These are phyloP conservation scores for Gymnodraco acuticeps DNA, from an alignment of 2,797 vertebrate species.

Conservation along the genomic window DNA sequence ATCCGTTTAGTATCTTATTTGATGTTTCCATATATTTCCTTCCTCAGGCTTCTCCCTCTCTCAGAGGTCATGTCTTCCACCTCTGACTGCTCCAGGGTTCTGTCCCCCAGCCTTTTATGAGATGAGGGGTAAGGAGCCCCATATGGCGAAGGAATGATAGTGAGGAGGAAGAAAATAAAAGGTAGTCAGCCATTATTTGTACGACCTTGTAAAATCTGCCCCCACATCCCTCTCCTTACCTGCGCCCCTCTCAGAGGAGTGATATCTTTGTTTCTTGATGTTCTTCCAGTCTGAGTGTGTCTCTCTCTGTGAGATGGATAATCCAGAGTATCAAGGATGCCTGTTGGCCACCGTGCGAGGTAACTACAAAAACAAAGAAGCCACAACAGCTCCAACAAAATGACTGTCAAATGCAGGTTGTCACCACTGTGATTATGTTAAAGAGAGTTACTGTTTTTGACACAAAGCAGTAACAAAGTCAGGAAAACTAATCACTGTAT, in stretches of 20 bases:
- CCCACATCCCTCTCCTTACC: slow-evolving; percentile 8
- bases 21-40: not conserved
- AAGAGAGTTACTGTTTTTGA: not conserved
- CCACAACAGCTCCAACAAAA: not conserved
- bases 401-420: not conserved
- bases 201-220: slow-evolving; percentile 62
- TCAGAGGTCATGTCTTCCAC: slow-evolving; percentile 52
- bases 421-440: not conserved
- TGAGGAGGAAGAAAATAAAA: slow-evolving; percentile 20
- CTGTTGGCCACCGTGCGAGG: not conserved
- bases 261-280: slow-evolving; percentile 76
- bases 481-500: not conserved
- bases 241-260: slow-evolving; percentile 54
- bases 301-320: slow-evolving; percentile 60
- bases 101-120: slow-evolving; percentile 53
- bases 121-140: slow-evolving; percentile 22
- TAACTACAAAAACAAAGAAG: not conserved
- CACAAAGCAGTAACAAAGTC: not conserved
- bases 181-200: slow-evolving; percentile 38
- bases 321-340: slow-evolving; percentile 58
- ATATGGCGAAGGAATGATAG: slow-evolving; percentile 56
- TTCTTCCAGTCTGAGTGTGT: slow-evolving; percentile 70
- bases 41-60: not conserved
- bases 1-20: not conserved
- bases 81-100: slow-evolving; percentile 27